Evolutionary conservation across 2,113 vertebrate genomes (phyloP).

Genomic region (Suricata suricatta): DNA sequence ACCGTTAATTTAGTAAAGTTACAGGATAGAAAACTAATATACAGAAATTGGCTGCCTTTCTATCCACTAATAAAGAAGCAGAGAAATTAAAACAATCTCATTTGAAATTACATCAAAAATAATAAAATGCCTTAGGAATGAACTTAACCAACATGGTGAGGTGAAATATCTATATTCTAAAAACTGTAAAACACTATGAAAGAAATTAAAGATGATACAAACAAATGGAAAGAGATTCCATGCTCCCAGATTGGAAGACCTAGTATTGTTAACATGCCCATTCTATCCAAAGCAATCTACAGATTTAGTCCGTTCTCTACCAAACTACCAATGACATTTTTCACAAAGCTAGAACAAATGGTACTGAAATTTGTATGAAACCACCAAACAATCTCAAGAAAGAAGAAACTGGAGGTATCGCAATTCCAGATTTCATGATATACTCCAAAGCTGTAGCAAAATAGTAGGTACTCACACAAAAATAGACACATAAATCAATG

Average conservation of each 20-base stretch:
- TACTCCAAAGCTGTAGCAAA: background rate
- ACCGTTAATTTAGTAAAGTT: background rate
- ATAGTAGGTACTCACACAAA: background rate
- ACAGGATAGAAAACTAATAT: background rate
- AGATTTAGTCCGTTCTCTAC: background rate
- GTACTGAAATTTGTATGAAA: background rate
- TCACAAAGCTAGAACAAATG: background rate
- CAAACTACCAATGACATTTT: background rate
- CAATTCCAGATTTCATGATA: background rate
- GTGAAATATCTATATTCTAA: background rate
- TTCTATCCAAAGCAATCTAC: background rate
- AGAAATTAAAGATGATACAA: background rate
- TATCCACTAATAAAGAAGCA: background rate
- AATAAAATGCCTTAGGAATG: background rate
- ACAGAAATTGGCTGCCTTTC: background rate
- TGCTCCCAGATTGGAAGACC: background rate
- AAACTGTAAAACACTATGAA: background rate
- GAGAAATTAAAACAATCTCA: background rate
- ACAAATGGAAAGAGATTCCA: background rate
- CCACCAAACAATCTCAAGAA: background rate
- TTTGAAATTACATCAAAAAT: background rate
- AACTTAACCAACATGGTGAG: background rate
- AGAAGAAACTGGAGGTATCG: background rate
- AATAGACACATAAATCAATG: background rate
- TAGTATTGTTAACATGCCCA: background rate